These are phyloP conservation scores for Lithosia quadra DNA, from an alignment of 2,888 invertebrate species.

Conservation along the genomic window DNA sequence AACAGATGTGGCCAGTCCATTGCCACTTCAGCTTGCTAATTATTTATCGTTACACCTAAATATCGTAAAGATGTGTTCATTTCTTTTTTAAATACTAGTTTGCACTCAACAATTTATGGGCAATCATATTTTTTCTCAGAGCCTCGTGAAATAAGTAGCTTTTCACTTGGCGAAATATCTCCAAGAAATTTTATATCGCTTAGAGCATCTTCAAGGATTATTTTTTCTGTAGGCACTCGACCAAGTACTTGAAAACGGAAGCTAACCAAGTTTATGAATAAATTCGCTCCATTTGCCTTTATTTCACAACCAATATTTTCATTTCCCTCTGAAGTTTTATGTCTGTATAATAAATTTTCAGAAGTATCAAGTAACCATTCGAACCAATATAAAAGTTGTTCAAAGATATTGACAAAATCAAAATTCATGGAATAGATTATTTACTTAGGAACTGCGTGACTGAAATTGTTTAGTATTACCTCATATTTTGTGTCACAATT, in stretches of 20 bases:
- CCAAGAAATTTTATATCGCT: background rate
- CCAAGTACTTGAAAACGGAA: constrained; percentile 33
- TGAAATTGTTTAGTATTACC: background rate
- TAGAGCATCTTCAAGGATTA: background rate
- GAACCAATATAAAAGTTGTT: constrained; percentile 1
- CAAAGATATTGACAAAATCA: constrained; percentile 9
- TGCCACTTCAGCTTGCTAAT: too few relatives aligned
- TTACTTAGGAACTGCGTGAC: background rate
- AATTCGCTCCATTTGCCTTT: constrained; percentile 36
- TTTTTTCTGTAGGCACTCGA: constrained; percentile 29
- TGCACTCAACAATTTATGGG: background rate
- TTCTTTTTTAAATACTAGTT: background rate
- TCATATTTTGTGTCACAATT: background rate
- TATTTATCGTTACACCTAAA: too few relatives aligned
- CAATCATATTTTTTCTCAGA: background rate
- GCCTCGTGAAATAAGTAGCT: background rate
- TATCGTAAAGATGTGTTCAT: background rate
- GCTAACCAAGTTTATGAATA: constrained; percentile 42
- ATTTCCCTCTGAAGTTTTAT: constrained; percentile 5
- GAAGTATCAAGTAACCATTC: background rate
- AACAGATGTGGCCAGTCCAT: too few relatives aligned
- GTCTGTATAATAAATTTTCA: background rate
- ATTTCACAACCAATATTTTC: constrained; percentile 35
- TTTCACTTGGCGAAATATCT: background rate
- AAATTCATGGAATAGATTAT: constrained; percentile 7